Percentiles rank a stretch among this genome's conserved stretches.
Evolutionary conservation across 2,797 vertebrate species (phyloP).

Genomic region (Bradypodion ventrale): DNA sequence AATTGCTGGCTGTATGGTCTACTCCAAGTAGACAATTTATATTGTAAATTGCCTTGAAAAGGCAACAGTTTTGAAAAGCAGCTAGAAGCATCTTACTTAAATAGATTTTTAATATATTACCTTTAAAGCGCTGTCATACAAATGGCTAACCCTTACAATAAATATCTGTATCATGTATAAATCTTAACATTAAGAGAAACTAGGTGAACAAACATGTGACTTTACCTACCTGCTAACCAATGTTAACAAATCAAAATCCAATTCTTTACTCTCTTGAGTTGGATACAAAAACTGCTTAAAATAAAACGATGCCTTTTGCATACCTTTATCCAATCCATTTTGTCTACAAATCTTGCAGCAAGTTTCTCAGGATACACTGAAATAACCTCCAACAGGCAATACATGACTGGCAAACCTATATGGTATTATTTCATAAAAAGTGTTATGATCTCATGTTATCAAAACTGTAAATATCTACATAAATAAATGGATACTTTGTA

Average conservation of each 20-base stretch:
- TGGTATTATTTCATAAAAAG: conserved; percentile 41
- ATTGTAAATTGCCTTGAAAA: not conserved
- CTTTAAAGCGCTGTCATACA: not conserved
- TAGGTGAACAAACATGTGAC: not conserved
- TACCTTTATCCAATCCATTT: conserved; percentile 98
- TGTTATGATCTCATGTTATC: not conserved
- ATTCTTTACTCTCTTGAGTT: not conserved
- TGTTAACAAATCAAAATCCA: not conserved
- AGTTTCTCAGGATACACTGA: conserved; percentile 93
- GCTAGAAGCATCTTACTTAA: not conserved
- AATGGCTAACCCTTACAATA: not conserved
- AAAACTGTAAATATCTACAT: not conserved
- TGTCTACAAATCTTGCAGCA: conserved; percentile 87
- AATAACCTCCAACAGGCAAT: conserved; percentile 94
- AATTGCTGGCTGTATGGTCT: no score
- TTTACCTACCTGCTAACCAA: not conserved
- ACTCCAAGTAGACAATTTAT: no score
- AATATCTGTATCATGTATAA: not conserved
- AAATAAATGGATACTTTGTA: not conserved
- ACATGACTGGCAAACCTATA: conserved; percentile 95
- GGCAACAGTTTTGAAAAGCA: not conserved
- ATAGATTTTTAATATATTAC: not conserved
- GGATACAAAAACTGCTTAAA: not conserved
- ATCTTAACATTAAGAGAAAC: not conserved
- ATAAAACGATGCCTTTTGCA: conserved; percentile 9